Conservation (phyloP, 2,113 vertebrate species). For the Apodemus sylvaticus region DNA sequence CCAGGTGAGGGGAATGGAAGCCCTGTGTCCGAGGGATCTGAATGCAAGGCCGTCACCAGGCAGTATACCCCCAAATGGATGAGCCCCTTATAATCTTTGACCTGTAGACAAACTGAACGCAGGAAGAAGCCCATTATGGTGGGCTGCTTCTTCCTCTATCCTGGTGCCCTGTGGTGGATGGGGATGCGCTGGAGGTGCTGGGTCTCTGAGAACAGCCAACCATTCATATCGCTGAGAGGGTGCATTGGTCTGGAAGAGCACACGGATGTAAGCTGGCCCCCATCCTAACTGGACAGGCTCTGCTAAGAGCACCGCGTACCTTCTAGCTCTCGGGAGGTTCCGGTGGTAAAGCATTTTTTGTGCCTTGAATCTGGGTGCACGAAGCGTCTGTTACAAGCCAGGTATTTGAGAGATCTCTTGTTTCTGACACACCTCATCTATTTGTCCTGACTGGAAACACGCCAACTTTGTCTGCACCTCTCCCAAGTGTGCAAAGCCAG, state of each 20-base stretch:
- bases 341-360: too few species aligned
- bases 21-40: fast-evolving
- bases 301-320: too few species aligned
- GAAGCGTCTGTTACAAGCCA: neutral
- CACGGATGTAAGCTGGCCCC: too few species aligned
- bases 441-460: neutral
- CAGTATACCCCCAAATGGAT: fast-evolving
- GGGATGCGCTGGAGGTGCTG: neutral
- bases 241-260: neutral
- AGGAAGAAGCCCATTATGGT: fast-evolving
- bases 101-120: neutral
- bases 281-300: neutral
- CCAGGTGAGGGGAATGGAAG: neutral
- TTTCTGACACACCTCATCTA: too few species aligned
- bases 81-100: neutral
- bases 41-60: neutral
- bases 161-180: too few species aligned
- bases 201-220: neutral
- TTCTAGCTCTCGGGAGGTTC: neutral
- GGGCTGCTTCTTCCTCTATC: neutral
- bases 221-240: neutral
- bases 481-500: neutral
- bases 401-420: neutral
- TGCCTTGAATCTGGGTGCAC: neutral
- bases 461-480: neutral